Percentiles rank a stretch among this genome's conserved stretches.
These are phyloP conservation scores for Lepisosteus oculatus DNA, from an alignment of 2,113 vertebrate genomes.

Conservation along the genomic window DNA sequence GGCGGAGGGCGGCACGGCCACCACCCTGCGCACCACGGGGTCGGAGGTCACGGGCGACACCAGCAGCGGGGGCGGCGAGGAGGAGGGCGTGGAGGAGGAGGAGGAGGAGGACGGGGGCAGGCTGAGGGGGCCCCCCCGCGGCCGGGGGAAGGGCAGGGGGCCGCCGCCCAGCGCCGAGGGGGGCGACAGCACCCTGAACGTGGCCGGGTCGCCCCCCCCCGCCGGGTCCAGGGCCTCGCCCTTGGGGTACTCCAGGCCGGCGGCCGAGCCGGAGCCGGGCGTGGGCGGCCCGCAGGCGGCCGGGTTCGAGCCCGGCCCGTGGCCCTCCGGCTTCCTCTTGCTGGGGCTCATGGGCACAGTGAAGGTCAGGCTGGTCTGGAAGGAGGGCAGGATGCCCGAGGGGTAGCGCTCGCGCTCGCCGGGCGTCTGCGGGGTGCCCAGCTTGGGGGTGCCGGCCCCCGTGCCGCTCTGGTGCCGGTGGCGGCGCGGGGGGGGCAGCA, in stretches of 20 bases:
- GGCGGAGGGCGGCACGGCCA: conserved; percentile 54
- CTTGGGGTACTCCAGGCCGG: too few relatives aligned
- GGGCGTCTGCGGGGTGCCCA: conserved; percentile 49
- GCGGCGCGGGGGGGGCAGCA: conserved; percentile 62
- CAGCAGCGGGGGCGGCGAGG: conserved; percentile 75
- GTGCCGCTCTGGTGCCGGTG: conserved; percentile 77
- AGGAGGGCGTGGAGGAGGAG: conserved; percentile 57
- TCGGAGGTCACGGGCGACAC: conserved; percentile 68
- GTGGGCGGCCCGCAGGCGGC: conserved; percentile 24
- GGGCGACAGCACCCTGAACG: conserved; percentile 71
- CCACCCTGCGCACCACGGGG: conserved; percentile 70
- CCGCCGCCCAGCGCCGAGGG: conserved; percentile 68
- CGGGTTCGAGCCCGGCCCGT: conserved; percentile 29
- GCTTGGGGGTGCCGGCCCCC: conserved; percentile 68
- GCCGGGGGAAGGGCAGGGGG: conserved; percentile 64
- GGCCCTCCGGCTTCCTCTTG: conserved; percentile 72
- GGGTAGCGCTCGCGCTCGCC: conserved; percentile 75
- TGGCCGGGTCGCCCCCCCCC: conserved; percentile 31
- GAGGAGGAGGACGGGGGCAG: conserved; percentile 56
- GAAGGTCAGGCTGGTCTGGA: conserved; percentile 84
- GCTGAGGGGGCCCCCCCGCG: conserved; percentile 51
- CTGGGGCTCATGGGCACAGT: conserved; percentile 87
- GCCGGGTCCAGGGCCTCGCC: too few relatives aligned
- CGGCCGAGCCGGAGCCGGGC: conserved; percentile 51
- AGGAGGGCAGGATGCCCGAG: conserved; percentile 72